Base-by-base conservation (phyloP, 2,113 vertebrate species). In the Gopherus flavomarginatus region DNA sequence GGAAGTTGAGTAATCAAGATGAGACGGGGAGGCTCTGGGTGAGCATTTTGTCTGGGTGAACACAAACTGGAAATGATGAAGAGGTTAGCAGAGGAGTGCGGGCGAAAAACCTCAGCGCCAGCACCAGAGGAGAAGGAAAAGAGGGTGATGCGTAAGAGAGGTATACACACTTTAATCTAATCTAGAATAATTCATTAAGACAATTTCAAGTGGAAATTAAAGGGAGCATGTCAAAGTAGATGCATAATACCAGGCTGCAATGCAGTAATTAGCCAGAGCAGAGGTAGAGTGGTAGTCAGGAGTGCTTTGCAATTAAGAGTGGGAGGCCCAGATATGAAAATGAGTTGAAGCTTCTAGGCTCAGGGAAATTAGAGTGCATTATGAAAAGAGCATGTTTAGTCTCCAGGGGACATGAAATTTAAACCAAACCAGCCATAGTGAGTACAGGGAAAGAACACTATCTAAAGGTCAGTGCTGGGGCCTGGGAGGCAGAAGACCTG, bases 241-340 rank as follows among this genome's bases (percentile, higher is more conserved):
- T 92, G 93, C 79, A 75, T 69, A 96, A 92, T 89, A 97, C 89
- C 92, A 92, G 93, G 72, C 93, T 93, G 96, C 42, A 95, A 87
- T 80, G 83, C 89, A 87, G 94, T 97, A 97, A 97, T 97, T 96
- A 96, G 93, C 72, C 62, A 0, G n/a, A 86, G 89, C 95, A 44
- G 93, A 97, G 94, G 87, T 94, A 95, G 95, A 97, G 91, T 95
- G 93, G 96, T 89, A 95, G 93, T 96, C 97, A 95, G 91, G 82
- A 17, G 0, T 96, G 94, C 92, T 90, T 93, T 89, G 82, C 96
- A 96, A 97, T 97, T 97, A 92, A 93, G 93, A 96, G 89, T 93
- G 97, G 94, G 96, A 97, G 93, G 93, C 96, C 93, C 86, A 92
- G 92, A 97, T 96, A 96, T 94, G 92, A 97, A 97, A 97, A 97